Evolutionary conservation across 2,797 vertebrate species (phyloP).

Genomic region (Pseudotriccus pelzelni): DNA sequence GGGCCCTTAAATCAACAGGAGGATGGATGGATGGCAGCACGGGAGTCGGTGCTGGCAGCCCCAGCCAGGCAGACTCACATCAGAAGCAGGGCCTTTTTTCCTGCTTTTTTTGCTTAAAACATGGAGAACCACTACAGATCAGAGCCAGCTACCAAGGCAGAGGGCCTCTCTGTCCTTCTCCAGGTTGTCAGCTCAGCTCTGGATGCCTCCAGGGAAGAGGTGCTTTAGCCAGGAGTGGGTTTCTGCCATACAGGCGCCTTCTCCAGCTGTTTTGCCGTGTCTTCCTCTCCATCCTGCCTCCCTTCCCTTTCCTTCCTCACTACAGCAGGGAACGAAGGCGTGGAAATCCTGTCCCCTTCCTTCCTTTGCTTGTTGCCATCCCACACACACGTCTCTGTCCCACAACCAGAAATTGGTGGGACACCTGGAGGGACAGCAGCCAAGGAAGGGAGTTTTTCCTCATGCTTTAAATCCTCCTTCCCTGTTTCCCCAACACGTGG

Average conservation of each 20-base stretch:
- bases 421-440: neutral
- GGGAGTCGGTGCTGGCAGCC: rapidly evolving
- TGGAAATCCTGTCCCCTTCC: neutral
- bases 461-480: neutral
- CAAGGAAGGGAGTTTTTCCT: rapidly evolving
- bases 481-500: rapidly evolving
- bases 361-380: neutral
- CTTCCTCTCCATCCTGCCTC: neutral
- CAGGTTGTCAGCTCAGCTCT: neutral
- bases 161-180: neutral
- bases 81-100: neutral
- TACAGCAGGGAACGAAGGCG: rapidly evolving
- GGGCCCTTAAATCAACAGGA: neutral
- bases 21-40: rapidly evolving
- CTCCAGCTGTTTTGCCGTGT: neutral
- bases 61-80: neutral
- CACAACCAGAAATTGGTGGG: rapidly evolving
- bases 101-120: rapidly evolving
- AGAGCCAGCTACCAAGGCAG: neutral
- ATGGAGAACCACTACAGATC: neutral
- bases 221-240: rapidly evolving
- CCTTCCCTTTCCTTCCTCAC: neutral
- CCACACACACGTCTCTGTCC: rapidly evolving
- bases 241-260: neutral
- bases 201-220: neutral